Evolutionary conservation across 1,140 invertebrate species (phyloP).

Genomic region (Plodia interpunctella): DNA sequence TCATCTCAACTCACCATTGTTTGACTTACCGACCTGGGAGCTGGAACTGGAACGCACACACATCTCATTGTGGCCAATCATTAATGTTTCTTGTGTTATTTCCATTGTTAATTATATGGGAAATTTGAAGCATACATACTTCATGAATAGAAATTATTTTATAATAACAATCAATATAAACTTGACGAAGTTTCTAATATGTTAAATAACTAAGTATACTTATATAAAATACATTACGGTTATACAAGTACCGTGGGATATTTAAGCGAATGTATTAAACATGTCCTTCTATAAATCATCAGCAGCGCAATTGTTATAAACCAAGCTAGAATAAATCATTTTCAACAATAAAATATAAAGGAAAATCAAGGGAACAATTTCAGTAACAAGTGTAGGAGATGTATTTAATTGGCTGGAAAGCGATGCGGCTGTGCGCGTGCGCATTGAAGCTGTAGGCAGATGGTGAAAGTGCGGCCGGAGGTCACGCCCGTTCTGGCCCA

Average conservation of each 20-base stretch:
- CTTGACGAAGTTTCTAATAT: no score
- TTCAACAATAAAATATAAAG: neutral
- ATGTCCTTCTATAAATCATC: no score
- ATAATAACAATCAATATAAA: no score
- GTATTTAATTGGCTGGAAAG: constrained; percentile 21
- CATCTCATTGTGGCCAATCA: neutral
- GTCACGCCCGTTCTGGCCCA: constrained; percentile 19
- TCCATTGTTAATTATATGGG: constrained; percentile 3
- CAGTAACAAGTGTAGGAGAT: constrained; percentile 11
- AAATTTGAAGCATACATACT: neutral
- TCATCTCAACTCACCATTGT: neutral
- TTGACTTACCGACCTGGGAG: neutral
- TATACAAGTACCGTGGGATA: no score
- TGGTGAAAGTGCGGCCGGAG: constrained; percentile 44
- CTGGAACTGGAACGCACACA: neutral
- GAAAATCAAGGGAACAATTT: constrained; percentile 6
- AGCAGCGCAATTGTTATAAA: no score
- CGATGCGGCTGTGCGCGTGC: constrained; percentile 20
- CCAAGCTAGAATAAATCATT: no score
- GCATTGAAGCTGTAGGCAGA: neutral
- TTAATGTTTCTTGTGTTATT: constrained; percentile 3
- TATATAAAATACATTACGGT: no score
- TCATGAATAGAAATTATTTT: no score
- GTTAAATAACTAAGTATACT: no score
- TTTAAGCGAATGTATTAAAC: no score